Base-by-base conservation (phyloP, 2,888 invertebrate genomes). In the Diloba caeruleocephala region DNA sequence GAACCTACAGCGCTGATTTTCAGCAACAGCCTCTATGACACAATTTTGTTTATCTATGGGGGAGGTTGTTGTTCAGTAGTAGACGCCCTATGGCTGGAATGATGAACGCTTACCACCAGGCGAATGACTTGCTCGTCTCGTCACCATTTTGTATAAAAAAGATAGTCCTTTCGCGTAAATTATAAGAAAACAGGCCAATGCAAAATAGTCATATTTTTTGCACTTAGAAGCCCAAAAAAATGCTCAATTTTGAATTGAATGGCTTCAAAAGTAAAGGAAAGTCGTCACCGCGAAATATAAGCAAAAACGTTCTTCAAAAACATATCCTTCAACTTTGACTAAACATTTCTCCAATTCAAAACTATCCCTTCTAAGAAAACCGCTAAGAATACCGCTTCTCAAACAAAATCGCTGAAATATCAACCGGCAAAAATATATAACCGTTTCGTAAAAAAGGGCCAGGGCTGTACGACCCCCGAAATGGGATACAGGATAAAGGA, bases 401-500 rank as follows among this genome's bases (percentile, higher is more conserved):
- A 69, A 56, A 64, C 46, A 50, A 51, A 56, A 56, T 56, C 42
- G 45, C 45, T 54, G 46, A 53, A 70, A 72, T 61, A 72, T 65
- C 56, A 72, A 65, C 56, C 32, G 29, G 37, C 9, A 34, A 42
- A 55, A 68, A 72, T 56, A 17, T 68, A 50, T 64, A 68, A 70
- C 46, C 38, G 51, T 60, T 50, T 28, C 38, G 37, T 34, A 31
- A 43, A 54, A 50, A 9, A 1, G 1, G 12, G 29, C 43, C 45
- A 37, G 12, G 26, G 45, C 53, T 49, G 48, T 52, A 56, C 58
- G 60, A 71, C 71, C 71, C 52, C 54, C 23, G 44, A 60, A 70
- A 73, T 56, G 45, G 55, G 44, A 73, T 70, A 42, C 64, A 49
- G 71, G 41, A 70, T 73, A 66, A 67, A 67, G 29, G 44, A 73